Base-by-base conservation (phyloP, 37 sponge, comb jelly and placozoan genomes). In the Spongilla lacustris region DNA sequence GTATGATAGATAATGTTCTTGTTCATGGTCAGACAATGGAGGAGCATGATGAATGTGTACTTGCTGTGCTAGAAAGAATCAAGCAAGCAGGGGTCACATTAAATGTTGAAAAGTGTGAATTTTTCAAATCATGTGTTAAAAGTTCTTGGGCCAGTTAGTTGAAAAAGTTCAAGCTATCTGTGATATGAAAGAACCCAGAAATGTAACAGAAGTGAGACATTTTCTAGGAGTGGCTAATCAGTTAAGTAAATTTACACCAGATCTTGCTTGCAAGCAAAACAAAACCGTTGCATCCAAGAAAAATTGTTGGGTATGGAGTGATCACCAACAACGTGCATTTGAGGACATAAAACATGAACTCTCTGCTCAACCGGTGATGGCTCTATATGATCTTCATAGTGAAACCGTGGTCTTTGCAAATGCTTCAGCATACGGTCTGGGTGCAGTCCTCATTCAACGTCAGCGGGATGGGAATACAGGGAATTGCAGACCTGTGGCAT, bases 211-310 rank as follows among this genome's bases (percentile, higher is more conserved):
- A 30, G n/a, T 31, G 50, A 10, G 13, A 71, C 76, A 29, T 58
- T 58, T 88, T 24, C 41, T 88, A 41, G 89, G 89, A 29, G 83
- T 84, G 83, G 50, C 70, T 19, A 88, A 88, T 70, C 83, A 84
- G 46, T 49, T 88, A 2, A 79, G 76, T 1, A 88, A 88, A 35
- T 88, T 88, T 25, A 75, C 81, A 23, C 83, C 89, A 9, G 36
- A 84, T 68, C 37, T 88, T 23, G 83, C 67, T 12, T 23, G 83
- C 67, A 11, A 67, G 71, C 28, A 75, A 66, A 26, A 84, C 78
- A 14, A 71, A 73, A 29, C 83, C 80, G 0, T 34, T 82, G 29
- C 5, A 73, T 28, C 26, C 48, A 88, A 67, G 28, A 35, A 17
- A 21, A 87, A 27, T 58, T 37, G 48, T n/a, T 84, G 34, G 33